These are phyloP conservation scores for Orthosia gothica DNA, from an alignment of 2,888 invertebrate species.

Conservation along the genomic window DNA sequence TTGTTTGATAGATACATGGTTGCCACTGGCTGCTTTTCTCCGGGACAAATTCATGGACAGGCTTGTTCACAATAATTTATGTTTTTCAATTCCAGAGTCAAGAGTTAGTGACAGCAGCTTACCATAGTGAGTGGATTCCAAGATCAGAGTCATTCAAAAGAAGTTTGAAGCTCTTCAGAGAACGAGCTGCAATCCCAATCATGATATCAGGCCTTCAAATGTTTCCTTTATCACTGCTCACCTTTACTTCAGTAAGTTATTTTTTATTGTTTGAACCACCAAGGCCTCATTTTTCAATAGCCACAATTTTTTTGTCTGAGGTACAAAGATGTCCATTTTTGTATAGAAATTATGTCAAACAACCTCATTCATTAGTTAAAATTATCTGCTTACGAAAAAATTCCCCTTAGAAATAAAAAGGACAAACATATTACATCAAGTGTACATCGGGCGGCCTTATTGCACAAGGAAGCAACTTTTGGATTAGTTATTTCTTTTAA, in stretches of 20 bases:
- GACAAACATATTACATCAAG: not conserved
- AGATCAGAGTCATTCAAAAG: conserved; percentile 77
- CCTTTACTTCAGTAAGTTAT: conserved; percentile 78
- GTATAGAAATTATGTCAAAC: too few species aligned
- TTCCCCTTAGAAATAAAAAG: too few species aligned
- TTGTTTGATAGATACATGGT: too few species aligned
- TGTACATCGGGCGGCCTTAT: not conserved
- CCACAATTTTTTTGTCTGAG: too few species aligned
- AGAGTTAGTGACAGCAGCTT: conserved; percentile 78
- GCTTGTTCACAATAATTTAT: too few species aligned
- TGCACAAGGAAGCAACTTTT: not conserved
- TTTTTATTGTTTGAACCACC: not conserved
- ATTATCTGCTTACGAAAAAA: too few species aligned
- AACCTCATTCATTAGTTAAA: too few species aligned
- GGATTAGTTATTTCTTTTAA: too few species aligned
- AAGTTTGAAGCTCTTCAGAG: conserved; percentile 77
- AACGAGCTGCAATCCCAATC: conserved; percentile 77
- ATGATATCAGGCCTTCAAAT: conserved; percentile 77
- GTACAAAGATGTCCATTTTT: too few species aligned
- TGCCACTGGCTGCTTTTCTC: too few species aligned
- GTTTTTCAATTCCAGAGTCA: conserved; percentile 76
- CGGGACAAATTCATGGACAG: too few species aligned
- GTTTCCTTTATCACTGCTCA: conserved; percentile 79
- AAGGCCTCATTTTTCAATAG: too few species aligned
- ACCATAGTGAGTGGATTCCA: conserved; percentile 80